Evolutionary conservation across 1,140 invertebrate species (phyloP).

Genomic region (Diploscapter pachys): DNA sequence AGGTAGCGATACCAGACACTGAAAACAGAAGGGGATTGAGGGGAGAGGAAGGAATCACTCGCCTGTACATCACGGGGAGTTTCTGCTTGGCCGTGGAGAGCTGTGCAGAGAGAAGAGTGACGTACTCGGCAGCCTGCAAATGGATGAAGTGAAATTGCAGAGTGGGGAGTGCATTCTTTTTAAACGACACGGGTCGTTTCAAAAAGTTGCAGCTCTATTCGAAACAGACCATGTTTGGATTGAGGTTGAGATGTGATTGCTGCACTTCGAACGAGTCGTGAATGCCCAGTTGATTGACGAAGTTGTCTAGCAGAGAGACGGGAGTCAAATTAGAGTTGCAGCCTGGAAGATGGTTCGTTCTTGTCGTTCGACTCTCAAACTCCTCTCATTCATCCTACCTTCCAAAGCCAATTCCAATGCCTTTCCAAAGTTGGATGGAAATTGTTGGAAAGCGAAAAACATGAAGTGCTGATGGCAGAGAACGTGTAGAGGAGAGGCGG

Average conservation of each 20-base stretch:
- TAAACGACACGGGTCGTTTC: background rate
- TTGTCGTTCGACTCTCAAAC: no score
- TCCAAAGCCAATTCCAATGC: slow-evolving; percentile 29
- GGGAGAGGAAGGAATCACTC: background rate
- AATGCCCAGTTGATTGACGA: slow-evolving; percentile 18
- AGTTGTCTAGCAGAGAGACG: slow-evolving; percentile 10
- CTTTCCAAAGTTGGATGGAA: slow-evolving; percentile 25
- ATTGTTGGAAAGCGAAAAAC: slow-evolving; percentile 34
- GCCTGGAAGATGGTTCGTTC: background rate
- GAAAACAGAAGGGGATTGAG: background rate
- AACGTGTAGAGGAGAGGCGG: slow-evolving; percentile 12
- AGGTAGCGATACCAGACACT: slow-evolving; percentile 23
- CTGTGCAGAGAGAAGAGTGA: slow-evolving; percentile 3
- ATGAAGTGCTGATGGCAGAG: slow-evolving; percentile 28
- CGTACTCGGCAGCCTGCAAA: slow-evolving; percentile 24
- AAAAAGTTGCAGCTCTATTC: no score
- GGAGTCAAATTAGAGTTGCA: slow-evolving; percentile 24
- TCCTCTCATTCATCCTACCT: background rate
- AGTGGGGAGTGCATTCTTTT: background rate
- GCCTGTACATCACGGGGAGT: slow-evolving; percentile 18
- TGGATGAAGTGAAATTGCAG: background rate
- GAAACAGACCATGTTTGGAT: no score
- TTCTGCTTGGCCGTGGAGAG: slow-evolving; percentile 14
- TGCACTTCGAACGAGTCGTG: slow-evolving; percentile 13
- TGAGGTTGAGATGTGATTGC: slow-evolving; percentile 1